Percentiles rank a stretch among this genome's conserved stretches.
Conservation (phyloP, 2,888 invertebrate species). For the Trichopoda pennipes region DNA sequence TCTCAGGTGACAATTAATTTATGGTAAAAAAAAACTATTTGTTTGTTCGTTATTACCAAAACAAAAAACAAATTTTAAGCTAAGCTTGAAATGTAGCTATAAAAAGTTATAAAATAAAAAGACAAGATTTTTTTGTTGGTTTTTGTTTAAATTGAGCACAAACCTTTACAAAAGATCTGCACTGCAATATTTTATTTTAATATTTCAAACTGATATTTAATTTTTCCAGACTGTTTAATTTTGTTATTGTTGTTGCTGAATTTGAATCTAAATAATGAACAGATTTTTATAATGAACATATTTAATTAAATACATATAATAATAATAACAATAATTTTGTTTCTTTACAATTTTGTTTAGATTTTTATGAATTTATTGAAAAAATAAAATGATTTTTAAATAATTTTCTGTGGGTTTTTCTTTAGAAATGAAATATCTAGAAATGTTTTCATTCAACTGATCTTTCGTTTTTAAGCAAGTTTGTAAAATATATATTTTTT, state of each 20-base stretch:
- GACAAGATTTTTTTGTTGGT: conserved; percentile 52
- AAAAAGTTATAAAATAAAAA: conserved; percentile 54
- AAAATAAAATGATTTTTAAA: conserved; percentile 1
- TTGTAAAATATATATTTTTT: conserved; percentile 59
- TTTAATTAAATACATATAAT: conserved; percentile 22
- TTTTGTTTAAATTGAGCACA: conserved; percentile 64
- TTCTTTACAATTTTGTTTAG: conserved; percentile 25
- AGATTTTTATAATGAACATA: neutral
- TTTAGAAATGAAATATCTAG: conserved; percentile 5
- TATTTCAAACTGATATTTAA: conserved; percentile 49
- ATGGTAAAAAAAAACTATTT: too few species aligned
- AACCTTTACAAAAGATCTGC: conserved; percentile 68
- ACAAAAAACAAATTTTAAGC: neutral
- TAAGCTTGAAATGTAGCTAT: neutral
- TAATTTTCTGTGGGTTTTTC: neutral
- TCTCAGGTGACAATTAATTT: too few species aligned
- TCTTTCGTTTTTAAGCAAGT: neutral
- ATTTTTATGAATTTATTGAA: conserved; percentile 2
- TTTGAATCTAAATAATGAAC: conserved; percentile 53
- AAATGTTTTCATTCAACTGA: conserved; percentile 2
- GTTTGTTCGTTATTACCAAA: too few species aligned
- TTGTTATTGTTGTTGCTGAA: conserved; percentile 14
- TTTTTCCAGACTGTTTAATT: conserved; percentile 54
- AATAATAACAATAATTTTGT: conserved; percentile 19
- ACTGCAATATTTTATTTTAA: conserved; percentile 65